Evolutionary conservation across 2,113 vertebrate species (phyloP), one percentile per base, ranked within the genome.

Genomic region (Leptodactylus fuscus): DNA sequence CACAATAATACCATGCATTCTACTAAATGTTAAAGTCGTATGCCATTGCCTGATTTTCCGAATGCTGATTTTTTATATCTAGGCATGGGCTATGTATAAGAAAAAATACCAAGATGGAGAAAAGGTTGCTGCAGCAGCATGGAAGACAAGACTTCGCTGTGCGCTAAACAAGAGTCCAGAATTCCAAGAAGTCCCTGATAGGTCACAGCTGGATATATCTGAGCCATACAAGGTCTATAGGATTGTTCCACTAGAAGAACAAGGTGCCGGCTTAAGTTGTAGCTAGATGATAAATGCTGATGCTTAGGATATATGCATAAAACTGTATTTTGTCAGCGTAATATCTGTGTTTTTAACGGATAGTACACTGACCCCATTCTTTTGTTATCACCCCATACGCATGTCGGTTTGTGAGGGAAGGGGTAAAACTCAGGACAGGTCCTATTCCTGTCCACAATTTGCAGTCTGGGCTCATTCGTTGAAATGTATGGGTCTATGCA

Each of bases 171-270:
- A 97, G 91, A 97, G 97, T 60, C 76, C 92, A 0, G 97, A 98
- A 90, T 97, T 98, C 62, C 58, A 83, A 8, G 96, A 98, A 87
- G 92, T 95, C 78, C 88, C 87, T 1, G 90, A 93, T 0, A 93
- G 91, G 4, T 92, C 94, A 24, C 94, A 94, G 83, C 90, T 97
- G 88, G 96, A 97, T 85, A 94, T 94, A 73, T 93, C 95, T 0
- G 96, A 97, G 79, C 96, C 97, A 0, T 98, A 96, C 90, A 98
- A 97, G 88, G 97, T 98, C 0, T 98, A 98, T 67, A 93, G 93
- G 9, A 92, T 98, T 36, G 93, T 96, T 0, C 95, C 94, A 0
- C 2, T 86, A 60, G 87, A 58, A 5, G 94, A 95, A 83, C 94
- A 95, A 48, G 24, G 76, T 82, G 29, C 69, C 48, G 36, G 18